phyloP scores from a whole-genome alignment of 2,797 vertebrate species.

The Allobates femoralis region DNA sequence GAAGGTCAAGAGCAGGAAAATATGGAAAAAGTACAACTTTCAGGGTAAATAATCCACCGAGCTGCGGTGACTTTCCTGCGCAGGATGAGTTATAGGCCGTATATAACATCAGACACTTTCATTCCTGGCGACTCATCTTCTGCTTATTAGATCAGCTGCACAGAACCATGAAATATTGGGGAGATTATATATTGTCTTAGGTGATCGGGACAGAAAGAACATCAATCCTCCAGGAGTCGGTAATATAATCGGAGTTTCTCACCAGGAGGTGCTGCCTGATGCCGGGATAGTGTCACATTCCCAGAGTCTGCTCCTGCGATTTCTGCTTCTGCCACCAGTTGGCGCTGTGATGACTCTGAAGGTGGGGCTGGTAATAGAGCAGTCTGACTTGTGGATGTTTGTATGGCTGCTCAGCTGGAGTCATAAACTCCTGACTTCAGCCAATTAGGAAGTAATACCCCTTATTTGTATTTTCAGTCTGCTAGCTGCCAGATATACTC shows the following conservation, averaged over 20 bases:
- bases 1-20: neutral
- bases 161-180: conserved; percentile 4
- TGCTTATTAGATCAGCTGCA: conserved; percentile 35
- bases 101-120: conserved; percentile 24
- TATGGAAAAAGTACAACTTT: neutral
- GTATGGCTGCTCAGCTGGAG: too few species aligned
- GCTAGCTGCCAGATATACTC: too few species aligned
- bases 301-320: too few species aligned
- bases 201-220: neutral
- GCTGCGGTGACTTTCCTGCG: neutral
- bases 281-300: neutral
- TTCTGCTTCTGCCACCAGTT: too few species aligned
- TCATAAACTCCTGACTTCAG: too few species aligned
- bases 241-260: neutral
- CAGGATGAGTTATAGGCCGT: conserved; percentile 31
- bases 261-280: neutral
- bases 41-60: neutral
- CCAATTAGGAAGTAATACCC: too few species aligned
- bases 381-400: too few species aligned
- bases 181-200: neutral
- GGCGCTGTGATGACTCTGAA: too few species aligned
- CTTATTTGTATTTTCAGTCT: too few species aligned
- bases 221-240: neutral
- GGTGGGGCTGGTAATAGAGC: too few species aligned
- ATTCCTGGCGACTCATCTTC: conserved; percentile 36